These are phyloP conservation scores for Drosophila rhopaloa DNA, from an alignment of 1,140 invertebrate species.

Conservation along the genomic window DNA sequence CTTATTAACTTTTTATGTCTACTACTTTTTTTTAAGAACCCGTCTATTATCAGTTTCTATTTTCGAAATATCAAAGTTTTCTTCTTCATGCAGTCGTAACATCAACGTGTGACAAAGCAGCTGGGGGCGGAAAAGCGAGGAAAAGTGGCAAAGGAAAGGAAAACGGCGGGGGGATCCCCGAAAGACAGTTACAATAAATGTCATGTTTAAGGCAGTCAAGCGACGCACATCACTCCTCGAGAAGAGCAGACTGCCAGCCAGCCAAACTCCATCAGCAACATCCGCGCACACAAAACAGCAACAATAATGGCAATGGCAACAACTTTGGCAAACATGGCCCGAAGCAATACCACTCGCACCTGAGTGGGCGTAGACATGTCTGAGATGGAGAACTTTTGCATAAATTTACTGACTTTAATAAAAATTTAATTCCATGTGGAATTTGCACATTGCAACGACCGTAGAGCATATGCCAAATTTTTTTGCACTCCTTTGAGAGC, in stretches of 20 bases:
- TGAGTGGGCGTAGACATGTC: slow-evolving; percentile 46
- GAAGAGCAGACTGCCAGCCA: slow-evolving; percentile 23
- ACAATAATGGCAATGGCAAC: slow-evolving; percentile 14
- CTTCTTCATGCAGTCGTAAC: slow-evolving; percentile 12
- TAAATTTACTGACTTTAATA: slow-evolving; percentile 55
- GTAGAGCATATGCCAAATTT: slow-evolving; percentile 37
- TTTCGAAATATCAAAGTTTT: not conserved
- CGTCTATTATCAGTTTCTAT: no score
- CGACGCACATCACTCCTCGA: slow-evolving; percentile 67
- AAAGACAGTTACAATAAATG: slow-evolving; percentile 80
- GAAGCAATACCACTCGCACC: slow-evolving; percentile 58
- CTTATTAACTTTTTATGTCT: no score
- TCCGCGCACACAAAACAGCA: slow-evolving; percentile 12
- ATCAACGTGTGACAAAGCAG: slow-evolving; percentile 56
- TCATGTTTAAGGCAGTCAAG: slow-evolving; percentile 77
- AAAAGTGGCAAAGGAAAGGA: not conserved
- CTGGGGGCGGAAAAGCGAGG: not conserved
- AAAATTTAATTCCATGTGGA: slow-evolving; percentile 36
- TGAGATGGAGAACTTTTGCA: slow-evolving; percentile 49
- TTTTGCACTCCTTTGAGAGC: slow-evolving; percentile 28
- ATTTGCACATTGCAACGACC: slow-evolving; percentile 17
- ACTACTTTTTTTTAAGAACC: no score
- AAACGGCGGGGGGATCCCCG: slow-evolving; percentile 1
- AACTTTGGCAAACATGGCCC: slow-evolving; percentile 61
- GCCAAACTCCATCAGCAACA: slow-evolving; percentile 35